These are phyloP conservation scores for Seison nebaliae DNA, from an alignment of 1,140 invertebrate species.

Conservation along the genomic window DNA sequence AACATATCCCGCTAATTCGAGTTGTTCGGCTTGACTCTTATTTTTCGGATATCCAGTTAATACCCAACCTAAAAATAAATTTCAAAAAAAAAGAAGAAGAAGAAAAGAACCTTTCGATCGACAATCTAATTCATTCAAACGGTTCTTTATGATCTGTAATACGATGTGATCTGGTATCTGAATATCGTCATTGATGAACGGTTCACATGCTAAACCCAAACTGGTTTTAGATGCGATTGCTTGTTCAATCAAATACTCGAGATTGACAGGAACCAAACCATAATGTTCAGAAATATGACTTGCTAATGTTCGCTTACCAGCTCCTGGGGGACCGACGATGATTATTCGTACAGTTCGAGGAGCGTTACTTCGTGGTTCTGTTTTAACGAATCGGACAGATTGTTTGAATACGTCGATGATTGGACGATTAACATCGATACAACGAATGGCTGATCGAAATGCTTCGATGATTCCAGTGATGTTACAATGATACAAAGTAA, in stretches of 20 bases:
- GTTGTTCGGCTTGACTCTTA: constrained; percentile 23
- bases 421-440: constrained; percentile 28
- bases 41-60: constrained; percentile 24
- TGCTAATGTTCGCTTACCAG: constrained; percentile 24
- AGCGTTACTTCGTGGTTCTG: constrained; percentile 17
- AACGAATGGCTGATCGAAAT: constrained; percentile 18
- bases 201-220: constrained; percentile 20
- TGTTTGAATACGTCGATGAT: constrained; percentile 27
- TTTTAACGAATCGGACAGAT: constrained; percentile 18
- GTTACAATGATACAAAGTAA: constrained; percentile 20
- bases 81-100: too few species aligned
- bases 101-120: constrained; percentile 22
- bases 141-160: constrained; percentile 21
- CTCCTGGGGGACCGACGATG: constrained; percentile 24
- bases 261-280: constrained; percentile 24
- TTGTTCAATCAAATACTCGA: constrained; percentile 21
- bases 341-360: constrained; percentile 25
- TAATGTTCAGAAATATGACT: constrained; percentile 26
- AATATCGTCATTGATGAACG: constrained; percentile 10
- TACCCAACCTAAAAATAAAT: too few species aligned
- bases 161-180: constrained; percentile 25
- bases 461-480: constrained; percentile 20
- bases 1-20: constrained; percentile 19
- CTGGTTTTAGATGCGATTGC: constrained; percentile 23
- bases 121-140: constrained; percentile 25